phyloP scores from a whole-genome alignment of 2,113 vertebrate genomes.

The Neogale vison region DNA sequence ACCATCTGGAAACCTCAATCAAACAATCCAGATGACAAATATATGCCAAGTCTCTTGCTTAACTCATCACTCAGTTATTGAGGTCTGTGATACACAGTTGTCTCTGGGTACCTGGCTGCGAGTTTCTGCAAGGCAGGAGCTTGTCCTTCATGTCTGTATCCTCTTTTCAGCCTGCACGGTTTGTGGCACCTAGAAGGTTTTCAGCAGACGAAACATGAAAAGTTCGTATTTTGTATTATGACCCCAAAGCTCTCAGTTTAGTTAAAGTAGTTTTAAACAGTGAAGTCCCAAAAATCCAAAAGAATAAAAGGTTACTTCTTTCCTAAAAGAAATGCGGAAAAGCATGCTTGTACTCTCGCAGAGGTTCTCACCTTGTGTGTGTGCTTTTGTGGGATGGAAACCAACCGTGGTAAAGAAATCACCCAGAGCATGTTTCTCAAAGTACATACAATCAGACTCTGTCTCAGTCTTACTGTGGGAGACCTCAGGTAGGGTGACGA shows the following conservation, averaged over 20 bases:
- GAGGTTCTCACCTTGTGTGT: not conserved
- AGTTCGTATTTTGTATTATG: not conserved
- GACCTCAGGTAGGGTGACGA: too few species aligned
- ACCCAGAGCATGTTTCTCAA: not conserved
- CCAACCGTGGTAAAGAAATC: not conserved
- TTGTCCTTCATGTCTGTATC: not conserved
- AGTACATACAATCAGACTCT: not conserved
- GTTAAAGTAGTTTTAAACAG: not conserved
- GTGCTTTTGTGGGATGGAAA: fast-evolving
- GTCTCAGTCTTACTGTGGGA: not conserved
- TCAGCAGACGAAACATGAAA: not conserved
- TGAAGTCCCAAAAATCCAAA: not conserved
- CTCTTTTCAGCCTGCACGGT: too few species aligned
- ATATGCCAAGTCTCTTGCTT: not conserved
- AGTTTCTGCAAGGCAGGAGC: not conserved
- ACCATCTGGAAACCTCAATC: not conserved
- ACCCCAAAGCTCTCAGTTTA: not conserved
- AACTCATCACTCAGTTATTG: not conserved
- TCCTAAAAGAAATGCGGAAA: not conserved
- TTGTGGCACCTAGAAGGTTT: not conserved
- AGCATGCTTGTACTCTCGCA: not conserved
- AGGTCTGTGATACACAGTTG: not conserved
- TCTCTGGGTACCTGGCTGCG: not conserved
- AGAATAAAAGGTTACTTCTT: not conserved
- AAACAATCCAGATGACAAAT: not conserved